Evolutionary conservation across 2,797 vertebrate species (phyloP).

Genomic region (Emydoidea blandingii): DNA sequence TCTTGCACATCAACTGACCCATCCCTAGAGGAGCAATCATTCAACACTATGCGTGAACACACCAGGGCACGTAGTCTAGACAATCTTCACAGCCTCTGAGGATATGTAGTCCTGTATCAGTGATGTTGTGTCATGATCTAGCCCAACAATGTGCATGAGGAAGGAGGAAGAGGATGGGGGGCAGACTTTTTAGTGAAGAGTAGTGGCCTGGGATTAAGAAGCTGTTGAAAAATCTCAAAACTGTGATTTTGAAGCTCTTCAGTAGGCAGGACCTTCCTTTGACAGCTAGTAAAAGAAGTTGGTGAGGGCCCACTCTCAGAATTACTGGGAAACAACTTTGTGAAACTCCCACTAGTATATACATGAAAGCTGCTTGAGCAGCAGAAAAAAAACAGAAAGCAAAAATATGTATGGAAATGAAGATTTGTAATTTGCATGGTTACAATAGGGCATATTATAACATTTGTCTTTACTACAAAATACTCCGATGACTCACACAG

Average conservation of each 20-base stretch:
- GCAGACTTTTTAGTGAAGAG: neutral
- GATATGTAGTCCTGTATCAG: neutral
- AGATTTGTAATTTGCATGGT: constrained; percentile 65
- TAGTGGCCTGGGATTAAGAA: neutral
- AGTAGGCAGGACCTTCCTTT: neutral
- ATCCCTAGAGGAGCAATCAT: neutral
- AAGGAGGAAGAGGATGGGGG: neutral
- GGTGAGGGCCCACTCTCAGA: neutral
- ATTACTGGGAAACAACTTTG: constrained; percentile 14
- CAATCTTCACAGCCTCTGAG: neutral
- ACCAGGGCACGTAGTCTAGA: neutral
- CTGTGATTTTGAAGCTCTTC: neutral
- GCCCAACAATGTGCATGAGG: neutral
- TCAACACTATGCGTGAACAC: neutral
- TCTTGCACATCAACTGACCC: neutral
- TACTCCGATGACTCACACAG: constrained; percentile 72
- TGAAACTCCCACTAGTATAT: constrained; percentile 20
- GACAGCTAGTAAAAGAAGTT: neutral
- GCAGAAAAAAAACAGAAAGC: constrained; percentile 65
- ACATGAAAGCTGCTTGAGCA: constrained; percentile 54
- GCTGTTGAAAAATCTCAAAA: neutral
- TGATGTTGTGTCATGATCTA: neutral
- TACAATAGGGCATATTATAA: constrained; percentile 70
- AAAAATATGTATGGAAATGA: constrained; percentile 73
- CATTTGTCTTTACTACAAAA: constrained; percentile 72